A percentile compares a stretch with the other conserved stretches of the same genome.
Conservation (phyloP, 2,113 vertebrate genomes). For the Agelaius tricolor region DNA sequence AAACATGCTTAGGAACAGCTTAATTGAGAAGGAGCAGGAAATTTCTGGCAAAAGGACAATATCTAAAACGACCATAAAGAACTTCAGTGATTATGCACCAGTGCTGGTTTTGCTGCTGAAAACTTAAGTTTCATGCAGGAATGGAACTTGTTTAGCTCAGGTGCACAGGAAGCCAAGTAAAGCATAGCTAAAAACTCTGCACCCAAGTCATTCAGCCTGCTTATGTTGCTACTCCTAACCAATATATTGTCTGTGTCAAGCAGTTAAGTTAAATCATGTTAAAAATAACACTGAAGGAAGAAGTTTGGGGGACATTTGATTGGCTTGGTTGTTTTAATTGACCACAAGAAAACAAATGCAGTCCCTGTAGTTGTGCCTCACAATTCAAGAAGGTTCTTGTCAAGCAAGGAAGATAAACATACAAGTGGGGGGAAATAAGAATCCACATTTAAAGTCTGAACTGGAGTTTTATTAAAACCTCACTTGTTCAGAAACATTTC, state of each 20-base stretch:
- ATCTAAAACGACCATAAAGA: background rate
- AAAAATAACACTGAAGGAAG: background rate
- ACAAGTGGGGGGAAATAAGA: background rate
- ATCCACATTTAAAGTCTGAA: background rate
- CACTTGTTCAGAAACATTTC: background rate
- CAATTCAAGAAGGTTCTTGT: background rate
- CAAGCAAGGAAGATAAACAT: background rate
- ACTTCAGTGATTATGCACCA: background rate
- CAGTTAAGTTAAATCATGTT: background rate
- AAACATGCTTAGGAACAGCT: background rate
- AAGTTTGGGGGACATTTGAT: background rate
- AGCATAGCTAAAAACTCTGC: background rate
- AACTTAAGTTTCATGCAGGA: background rate
- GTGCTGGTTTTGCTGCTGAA: background rate
- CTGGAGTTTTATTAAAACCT: background rate
- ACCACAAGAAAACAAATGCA: background rate
- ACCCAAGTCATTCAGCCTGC: background rate
- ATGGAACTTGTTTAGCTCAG: background rate
- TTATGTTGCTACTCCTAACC: background rate
- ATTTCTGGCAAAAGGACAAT: background rate
- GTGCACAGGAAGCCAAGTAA: background rate
- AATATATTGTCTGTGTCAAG: background rate
- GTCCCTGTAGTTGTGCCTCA: background rate
- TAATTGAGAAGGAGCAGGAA: background rate
- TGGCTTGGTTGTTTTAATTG: background rate